These are phyloP conservation scores for Tolypeutes matacus DNA, from an alignment of 2,797 vertebrate genomes.

Conservation along the genomic window DNA sequence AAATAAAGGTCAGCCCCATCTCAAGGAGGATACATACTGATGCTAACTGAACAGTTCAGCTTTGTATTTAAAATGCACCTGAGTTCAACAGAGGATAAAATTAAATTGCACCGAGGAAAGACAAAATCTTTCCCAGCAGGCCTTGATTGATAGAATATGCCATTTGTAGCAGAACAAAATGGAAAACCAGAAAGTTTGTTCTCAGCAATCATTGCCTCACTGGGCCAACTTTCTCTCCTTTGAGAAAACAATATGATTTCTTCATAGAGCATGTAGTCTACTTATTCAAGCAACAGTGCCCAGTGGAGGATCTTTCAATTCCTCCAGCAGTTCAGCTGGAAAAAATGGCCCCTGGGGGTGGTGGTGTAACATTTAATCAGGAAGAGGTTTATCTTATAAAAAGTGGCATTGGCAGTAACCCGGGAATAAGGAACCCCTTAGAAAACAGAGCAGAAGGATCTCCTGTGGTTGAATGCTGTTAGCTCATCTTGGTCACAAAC, in stretches of 20 bases:
- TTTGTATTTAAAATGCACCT: constrained; percentile 80
- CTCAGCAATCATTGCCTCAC: constrained; percentile 85
- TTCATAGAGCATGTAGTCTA: constrained; percentile 86
- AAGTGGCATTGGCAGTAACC: constrained; percentile 85
- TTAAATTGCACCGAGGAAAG: constrained; percentile 83
- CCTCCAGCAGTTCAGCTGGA: constrained; percentile 85
- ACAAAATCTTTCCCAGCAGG: constrained; percentile 83
- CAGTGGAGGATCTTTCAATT: constrained; percentile 88
- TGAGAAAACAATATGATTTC: constrained; percentile 88
- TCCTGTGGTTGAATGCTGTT: constrained; percentile 42
- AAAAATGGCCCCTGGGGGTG: constrained; percentile 87
- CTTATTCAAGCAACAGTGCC: constrained; percentile 88
- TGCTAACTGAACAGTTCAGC: constrained; percentile 30
- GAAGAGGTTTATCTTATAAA: constrained; percentile 91
- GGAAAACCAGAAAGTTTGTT: constrained; percentile 87
- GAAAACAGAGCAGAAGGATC: background rate
- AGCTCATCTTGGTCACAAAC: constrained; percentile 44
- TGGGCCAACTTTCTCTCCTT: constrained; percentile 87
- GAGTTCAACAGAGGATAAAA: constrained; percentile 84
- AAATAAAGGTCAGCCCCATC: constrained; percentile 51
- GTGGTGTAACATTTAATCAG: constrained; percentile 88
- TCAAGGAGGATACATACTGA: constrained; percentile 79
- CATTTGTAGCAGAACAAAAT: constrained; percentile 85
- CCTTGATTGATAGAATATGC: constrained; percentile 87
- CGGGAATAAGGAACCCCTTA: constrained; percentile 67